A percentile compares a stretch with the other conserved stretches of the same genome.
Evolutionary conservation across 2,113 vertebrate species (phyloP).

Genomic region (Nestor notabilis): DNA sequence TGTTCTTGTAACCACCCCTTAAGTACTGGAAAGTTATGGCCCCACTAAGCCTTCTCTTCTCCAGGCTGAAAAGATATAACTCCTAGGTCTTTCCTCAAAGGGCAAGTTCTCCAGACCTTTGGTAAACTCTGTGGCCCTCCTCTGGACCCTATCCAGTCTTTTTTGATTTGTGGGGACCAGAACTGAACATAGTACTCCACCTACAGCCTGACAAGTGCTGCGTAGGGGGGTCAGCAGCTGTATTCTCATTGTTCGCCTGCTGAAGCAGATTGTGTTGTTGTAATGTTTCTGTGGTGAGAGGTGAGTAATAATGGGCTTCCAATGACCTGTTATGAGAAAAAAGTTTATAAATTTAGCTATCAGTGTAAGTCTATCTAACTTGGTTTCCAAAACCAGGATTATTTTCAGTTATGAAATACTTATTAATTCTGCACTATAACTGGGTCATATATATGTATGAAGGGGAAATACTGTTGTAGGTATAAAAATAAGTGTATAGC

Average conservation of each 20-base stretch:
- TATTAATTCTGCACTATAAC: background rate
- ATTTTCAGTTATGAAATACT: background rate
- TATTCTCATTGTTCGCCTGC: background rate
- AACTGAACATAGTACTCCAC: background rate
- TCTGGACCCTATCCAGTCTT: background rate
- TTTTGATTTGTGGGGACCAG: background rate
- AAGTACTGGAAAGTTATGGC: background rate
- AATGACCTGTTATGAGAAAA: background rate
- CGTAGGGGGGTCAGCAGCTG: accelerated
- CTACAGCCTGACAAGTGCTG: background rate
- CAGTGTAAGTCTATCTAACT: background rate
- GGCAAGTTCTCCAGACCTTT: background rate
- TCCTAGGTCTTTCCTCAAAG: background rate
- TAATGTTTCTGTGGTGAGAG: background rate
- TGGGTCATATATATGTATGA: background rate
- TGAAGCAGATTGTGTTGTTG: background rate
- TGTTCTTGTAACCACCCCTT: background rate
- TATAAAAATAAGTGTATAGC: slow-evolving; percentile 31
- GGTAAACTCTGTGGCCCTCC: background rate
- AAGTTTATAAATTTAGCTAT: background rate
- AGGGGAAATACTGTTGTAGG: background rate
- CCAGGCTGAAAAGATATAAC: background rate
- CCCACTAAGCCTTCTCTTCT: background rate
- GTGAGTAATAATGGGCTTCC: background rate
- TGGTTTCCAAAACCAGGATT: background rate